Percentiles rank a stretch among this genome's conserved stretches.
phyloP scores from a whole-genome alignment of 35 echinoderm and acorn worm species.

The Ophioderma brevispina region DNA sequence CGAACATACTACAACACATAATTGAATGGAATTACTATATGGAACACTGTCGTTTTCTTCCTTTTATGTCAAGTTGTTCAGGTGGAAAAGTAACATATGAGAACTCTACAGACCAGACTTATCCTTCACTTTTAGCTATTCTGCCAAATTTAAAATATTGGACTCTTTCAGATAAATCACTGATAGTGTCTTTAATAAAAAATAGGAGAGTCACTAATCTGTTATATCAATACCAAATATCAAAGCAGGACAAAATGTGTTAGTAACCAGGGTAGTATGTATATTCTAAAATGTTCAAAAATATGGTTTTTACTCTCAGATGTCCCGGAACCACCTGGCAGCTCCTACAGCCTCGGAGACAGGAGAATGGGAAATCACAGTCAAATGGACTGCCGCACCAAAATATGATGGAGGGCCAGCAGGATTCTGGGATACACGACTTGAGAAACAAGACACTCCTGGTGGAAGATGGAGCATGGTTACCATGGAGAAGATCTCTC shows the following conservation, averaged over 20 bases:
- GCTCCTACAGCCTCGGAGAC: slow-evolving; percentile 45
- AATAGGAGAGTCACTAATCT: no score
- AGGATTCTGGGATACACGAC: slow-evolving; percentile 47
- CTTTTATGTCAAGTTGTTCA: no score
- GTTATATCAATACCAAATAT: no score
- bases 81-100: no score
- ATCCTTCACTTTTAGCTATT: no score
- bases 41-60: no score
- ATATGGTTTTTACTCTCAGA: slow-evolving; percentile 27
- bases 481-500: slow-evolving; percentile 36
- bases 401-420: slow-evolving; percentile 49
- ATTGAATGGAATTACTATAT: no score
- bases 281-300: neutral
- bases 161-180: neutral
- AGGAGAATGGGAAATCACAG: slow-evolving; percentile 34
- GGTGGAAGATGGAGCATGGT: slow-evolving; percentile 49
- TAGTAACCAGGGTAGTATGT: no score
- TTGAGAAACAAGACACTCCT: slow-evolving; percentile 45
- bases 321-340: slow-evolving; percentile 63
- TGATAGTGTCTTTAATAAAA: neutral
- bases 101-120: no score
- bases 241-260: no score
- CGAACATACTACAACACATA: no score
- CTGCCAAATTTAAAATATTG: neutral
- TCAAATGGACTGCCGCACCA: slow-evolving; percentile 56